A percentile compares a stretch with the other conserved stretches of the same genome.
phyloP scores from a whole-genome alignment of 2,113 vertebrate genomes.

The Epinephelus fuscoguttatus region DNA sequence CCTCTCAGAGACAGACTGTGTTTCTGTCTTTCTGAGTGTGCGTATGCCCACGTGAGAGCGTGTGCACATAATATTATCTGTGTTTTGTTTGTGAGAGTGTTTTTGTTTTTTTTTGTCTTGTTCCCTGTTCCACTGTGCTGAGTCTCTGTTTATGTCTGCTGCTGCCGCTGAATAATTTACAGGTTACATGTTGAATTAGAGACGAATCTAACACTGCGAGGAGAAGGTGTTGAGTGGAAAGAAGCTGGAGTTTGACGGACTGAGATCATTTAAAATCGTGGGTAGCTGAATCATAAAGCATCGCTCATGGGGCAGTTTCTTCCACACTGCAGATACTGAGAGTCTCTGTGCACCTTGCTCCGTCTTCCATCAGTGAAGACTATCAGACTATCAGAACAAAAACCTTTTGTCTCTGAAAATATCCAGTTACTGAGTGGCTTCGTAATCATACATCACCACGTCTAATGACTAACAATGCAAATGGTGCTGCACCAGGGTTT shows the following conservation, averaged over 20 bases:
- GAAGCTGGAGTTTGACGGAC: constrained; percentile 14
- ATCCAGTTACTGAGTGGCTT: constrained; percentile 34
- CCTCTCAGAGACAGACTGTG: constrained; percentile 5
- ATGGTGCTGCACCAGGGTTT: background rate
- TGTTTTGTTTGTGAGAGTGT: constrained; percentile 10
- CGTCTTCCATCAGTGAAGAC: background rate
- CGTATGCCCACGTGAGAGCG: background rate
- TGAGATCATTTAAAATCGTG: constrained; percentile 26
- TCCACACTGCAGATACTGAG: background rate
- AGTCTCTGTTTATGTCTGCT: constrained; percentile 16
- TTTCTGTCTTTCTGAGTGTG: background rate
- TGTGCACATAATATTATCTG: background rate
- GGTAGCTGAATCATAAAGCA: constrained; percentile 10
- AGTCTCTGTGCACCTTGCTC: background rate
- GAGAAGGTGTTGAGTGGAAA: constrained; percentile 47
- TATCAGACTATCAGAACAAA: background rate
- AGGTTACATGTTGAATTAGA: constrained; percentile 28
- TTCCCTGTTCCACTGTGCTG: background rate
- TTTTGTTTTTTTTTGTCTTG: background rate
- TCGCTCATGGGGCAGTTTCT: background rate
- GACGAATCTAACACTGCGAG: constrained; percentile 24
- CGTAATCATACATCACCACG: background rate
- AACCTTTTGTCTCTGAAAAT: constrained; percentile 10
- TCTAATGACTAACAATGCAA: background rate
- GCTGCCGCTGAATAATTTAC: constrained; percentile 65